phyloP scores from a whole-genome alignment of 2,888 invertebrate genomes.

The Drosophila borealis region DNA sequence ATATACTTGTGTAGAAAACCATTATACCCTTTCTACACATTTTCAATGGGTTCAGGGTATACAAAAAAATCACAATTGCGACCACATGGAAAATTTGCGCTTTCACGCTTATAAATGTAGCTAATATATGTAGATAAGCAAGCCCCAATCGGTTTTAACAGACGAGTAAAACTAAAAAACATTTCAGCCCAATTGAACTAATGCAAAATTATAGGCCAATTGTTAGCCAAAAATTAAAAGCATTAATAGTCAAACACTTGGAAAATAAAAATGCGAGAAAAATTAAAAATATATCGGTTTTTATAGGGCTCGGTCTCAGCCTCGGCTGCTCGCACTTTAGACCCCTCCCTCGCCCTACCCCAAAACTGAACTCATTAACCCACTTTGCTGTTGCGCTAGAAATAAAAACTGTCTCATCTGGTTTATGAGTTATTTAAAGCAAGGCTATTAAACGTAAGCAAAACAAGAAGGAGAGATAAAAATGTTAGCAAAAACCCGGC shows the following conservation, averaged over 20 bases:
- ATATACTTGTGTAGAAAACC: no score
- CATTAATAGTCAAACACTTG: slow-evolving; percentile 5
- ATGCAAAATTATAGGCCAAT: slow-evolving; percentile 28
- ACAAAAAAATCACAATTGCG: neutral
- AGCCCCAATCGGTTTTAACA: slow-evolving; percentile 20
- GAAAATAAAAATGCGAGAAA: slow-evolving; percentile 22
- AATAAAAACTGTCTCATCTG: slow-evolving; percentile 65
- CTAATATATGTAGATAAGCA: slow-evolving; percentile 17
- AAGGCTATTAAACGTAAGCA: slow-evolving; percentile 34
- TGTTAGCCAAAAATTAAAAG: slow-evolving; percentile 25
- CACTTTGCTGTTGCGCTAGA: slow-evolving; percentile 59
- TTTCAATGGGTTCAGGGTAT: no score
- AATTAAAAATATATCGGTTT: slow-evolving; percentile 22
- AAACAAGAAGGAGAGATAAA: neutral
- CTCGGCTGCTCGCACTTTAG: slow-evolving; percentile 20
- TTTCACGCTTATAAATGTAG: slow-evolving; percentile 9
- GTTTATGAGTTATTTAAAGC: slow-evolving; percentile 62
- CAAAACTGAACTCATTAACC: slow-evolving; percentile 77
- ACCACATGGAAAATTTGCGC: slow-evolving; percentile 43
- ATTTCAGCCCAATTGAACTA: slow-evolving; percentile 41
- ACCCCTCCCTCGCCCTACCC: slow-evolving; percentile 1
- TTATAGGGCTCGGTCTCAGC: slow-evolving; percentile 24
- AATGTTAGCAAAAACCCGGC: neutral
- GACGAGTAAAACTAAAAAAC: slow-evolving; percentile 14
- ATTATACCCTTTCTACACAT: no score